Percentiles rank a stretch among this genome's conserved stretches.
Evolutionary conservation across 2,797 vertebrate genomes (phyloP).

Genomic region (Tokudaia muenninki): DNA sequence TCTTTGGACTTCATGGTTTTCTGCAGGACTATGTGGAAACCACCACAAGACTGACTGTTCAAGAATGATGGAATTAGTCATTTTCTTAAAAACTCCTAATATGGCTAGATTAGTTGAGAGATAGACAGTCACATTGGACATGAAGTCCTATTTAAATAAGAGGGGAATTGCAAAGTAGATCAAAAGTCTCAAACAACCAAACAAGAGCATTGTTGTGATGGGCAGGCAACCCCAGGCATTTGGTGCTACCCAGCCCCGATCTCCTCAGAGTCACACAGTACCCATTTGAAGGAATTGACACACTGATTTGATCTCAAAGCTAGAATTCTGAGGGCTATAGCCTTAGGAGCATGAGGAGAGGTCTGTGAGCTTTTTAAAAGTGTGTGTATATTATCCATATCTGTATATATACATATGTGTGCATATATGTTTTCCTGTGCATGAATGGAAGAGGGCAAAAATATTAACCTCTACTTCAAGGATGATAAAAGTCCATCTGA

Average conservation of each 20-base stretch:
- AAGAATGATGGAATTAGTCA: constrained; percentile 59
- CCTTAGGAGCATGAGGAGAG: neutral
- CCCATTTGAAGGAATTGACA: neutral
- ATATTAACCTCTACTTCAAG: neutral
- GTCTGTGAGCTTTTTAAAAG: neutral
- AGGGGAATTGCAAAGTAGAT: neutral
- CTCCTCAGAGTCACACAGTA: neutral
- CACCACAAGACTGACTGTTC: neutral
- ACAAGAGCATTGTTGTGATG: neutral
- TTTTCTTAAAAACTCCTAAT: constrained; percentile 37
- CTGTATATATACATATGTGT: neutral
- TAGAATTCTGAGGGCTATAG: neutral
- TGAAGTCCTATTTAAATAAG: constrained; percentile 27
- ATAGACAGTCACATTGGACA: constrained; percentile 24
- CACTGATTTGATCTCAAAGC: constrained; percentile 21
- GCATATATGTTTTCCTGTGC: neutral
- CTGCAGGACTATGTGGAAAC: constrained; percentile 61
- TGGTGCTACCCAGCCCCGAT: neutral
- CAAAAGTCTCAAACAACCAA: constrained; percentile 22
- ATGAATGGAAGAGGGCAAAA: neutral
- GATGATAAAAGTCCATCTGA: neutral
- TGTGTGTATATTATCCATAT: neutral
- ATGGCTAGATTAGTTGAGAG: constrained; percentile 14
- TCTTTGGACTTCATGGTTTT: constrained; percentile 26
- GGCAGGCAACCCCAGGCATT: neutral